A percentile compares a stretch with the other conserved stretches of the same genome.
These are phyloP conservation scores for Noctua janthina DNA, from an alignment of 2,888 invertebrate species.

Conservation along the genomic window DNA sequence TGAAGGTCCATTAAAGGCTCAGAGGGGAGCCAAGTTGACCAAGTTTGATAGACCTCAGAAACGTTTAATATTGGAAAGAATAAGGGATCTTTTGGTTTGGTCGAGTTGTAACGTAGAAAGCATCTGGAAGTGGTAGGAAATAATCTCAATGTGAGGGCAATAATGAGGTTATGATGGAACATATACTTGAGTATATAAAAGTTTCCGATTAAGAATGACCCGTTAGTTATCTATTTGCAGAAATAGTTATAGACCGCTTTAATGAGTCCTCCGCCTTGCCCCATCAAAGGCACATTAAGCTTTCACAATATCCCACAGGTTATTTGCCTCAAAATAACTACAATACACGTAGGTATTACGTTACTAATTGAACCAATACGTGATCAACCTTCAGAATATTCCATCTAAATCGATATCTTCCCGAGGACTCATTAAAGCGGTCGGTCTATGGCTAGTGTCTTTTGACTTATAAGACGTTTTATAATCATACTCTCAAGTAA, in stretches of 20 bases:
- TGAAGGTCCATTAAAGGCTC: slow-evolving; percentile 77
- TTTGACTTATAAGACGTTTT: not conserved
- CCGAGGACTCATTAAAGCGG: too few relatives aligned
- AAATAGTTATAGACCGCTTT: not conserved
- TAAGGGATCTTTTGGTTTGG: slow-evolving; percentile 21
- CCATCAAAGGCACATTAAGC: too few relatives aligned
- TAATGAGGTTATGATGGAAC: slow-evolving; percentile 30
- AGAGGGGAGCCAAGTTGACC: slow-evolving; percentile 59
- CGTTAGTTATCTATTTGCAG: not conserved
- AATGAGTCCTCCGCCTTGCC: too few relatives aligned
- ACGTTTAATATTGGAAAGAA: not conserved
- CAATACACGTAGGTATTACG: too few relatives aligned
- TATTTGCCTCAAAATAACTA: too few relatives aligned
- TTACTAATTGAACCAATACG: too few relatives aligned
- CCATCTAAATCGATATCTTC: too few relatives aligned
- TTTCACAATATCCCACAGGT: too few relatives aligned
- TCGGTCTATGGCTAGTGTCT: not conserved
- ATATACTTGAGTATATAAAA: slow-evolving; percentile 8
- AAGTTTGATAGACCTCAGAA: slow-evolving; percentile 39
- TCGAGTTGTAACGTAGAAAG: slow-evolving; percentile 36
- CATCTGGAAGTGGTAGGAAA: slow-evolving; percentile 31
- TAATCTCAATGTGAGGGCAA: slow-evolving; percentile 27
- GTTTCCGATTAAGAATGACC: not conserved
- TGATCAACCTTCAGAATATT: too few relatives aligned
- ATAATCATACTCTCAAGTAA: not conserved